Evolutionary conservation across 2,888 invertebrate species (phyloP).

Genomic region (Lycia hirtaria): DNA sequence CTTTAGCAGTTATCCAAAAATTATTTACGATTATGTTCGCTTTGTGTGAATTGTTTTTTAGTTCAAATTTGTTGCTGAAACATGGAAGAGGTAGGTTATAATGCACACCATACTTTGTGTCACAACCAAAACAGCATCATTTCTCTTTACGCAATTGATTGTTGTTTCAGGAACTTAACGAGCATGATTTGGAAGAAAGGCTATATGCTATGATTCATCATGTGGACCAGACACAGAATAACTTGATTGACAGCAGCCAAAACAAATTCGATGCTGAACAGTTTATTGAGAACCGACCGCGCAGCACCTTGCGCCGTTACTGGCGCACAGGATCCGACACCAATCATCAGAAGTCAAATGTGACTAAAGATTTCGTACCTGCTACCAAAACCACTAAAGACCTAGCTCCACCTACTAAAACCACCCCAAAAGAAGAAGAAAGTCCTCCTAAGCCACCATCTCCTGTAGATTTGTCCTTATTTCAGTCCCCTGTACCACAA

Average conservation of each 20-base stretch:
- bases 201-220: constrained; percentile 80
- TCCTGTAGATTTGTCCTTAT: constrained; percentile 61
- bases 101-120: constrained; percentile 71
- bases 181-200: constrained; percentile 79
- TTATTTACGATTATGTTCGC: constrained; percentile 79
- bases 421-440: constrained; percentile 65
- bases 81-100: constrained; percentile 80
- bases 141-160: constrained; percentile 55
- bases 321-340: constrained; percentile 67
- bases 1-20: constrained; percentile 65
- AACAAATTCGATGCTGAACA: constrained; percentile 48
- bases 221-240: constrained; percentile 70
- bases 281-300: constrained; percentile 58
- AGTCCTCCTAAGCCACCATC: constrained; percentile 42
- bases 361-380: constrained; percentile 44
- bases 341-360: constrained; percentile 62
- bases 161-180: constrained; percentile 78
- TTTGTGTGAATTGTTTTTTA: constrained; percentile 70
- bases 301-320: constrained; percentile 70
- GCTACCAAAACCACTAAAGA: constrained; percentile 8
- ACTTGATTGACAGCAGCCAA: constrained; percentile 52
- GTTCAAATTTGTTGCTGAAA: constrained; percentile 71
- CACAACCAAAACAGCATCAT: constrained; percentile 48
- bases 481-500: constrained; percentile 63
- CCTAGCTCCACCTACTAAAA: constrained; percentile 30